Base-by-base conservation (phyloP, 2,888 invertebrate species). In the Brachypterus glaber region DNA sequence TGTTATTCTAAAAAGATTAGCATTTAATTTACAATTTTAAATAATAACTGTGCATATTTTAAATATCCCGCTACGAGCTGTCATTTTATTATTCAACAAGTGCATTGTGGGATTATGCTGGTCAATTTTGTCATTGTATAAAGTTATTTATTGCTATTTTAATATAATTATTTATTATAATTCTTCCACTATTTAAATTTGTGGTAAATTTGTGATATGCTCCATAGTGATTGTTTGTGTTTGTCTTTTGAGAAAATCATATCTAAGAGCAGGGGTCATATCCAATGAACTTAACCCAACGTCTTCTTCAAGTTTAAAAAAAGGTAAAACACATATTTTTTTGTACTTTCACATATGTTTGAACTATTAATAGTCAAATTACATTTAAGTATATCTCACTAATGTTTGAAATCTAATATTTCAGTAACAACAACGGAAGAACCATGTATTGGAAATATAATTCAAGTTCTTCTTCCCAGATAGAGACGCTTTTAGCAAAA, bases 401-500 rank as follows among this genome's bases (percentile, higher is more conserved):
- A 33, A 12, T 13, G 5, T 4, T 31, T 31, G 9, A 8, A 4
- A 9, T 4, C 32, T 15, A 8, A 31, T 33, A 9, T 33, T 33
- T 17, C 33, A 33, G 33, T n/a, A n/a, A n/a, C n/a, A 33, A 11
- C 3, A 37, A 9, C 38, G 5, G 27, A 27, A 11, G 8, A 27
- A 56, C 53, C 65, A 86, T 87, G 87, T 87, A 84, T 76, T 87
- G 86, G 86, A 78, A 79, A 63, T 81, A 77, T 62, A 84, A 83
- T 69, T 76, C 77, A 63, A 71, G 76, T 58, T 73, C 72, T 50
- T 77, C 79, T 51, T 77, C 81, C 54, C 79, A 82, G 66, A 76
- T 87, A 62, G 85, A 83, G 63, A 76, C 77, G 52, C 73, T 86
- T 55, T 75, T 87, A 46, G 77, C 77, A 58, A 82, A 82, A 66